Percentiles rank a stretch among this genome's conserved stretches.
These are phyloP conservation scores for Echinarachnius parma DNA, from an alignment of 53 echinoderm and acorn worm genomes.

Conservation along the genomic window DNA sequence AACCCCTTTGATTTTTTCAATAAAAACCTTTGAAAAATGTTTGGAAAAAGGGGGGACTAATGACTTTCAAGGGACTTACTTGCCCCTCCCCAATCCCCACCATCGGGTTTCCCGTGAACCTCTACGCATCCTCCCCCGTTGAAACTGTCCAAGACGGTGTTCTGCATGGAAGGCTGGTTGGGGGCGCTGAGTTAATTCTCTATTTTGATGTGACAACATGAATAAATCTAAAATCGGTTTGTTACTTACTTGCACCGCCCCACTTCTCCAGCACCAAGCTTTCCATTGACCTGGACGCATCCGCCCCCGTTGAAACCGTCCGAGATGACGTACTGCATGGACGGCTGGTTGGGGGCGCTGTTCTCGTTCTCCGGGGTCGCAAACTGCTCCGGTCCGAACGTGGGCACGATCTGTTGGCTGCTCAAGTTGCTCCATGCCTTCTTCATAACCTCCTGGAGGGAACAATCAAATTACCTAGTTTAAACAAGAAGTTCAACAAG, in stretches of 20 bases:
- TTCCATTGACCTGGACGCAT: conserved; percentile 63
- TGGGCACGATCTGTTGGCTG: conserved; percentile 77
- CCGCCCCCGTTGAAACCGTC: conserved; percentile 93
- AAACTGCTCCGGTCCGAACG: conserved; percentile 57
- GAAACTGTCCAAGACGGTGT: conserved; percentile 68
- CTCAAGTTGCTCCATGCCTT: conserved; percentile 90
- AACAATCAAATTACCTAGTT: too few species aligned
- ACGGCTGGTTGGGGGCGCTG: conserved; percentile 17
- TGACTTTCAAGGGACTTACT: too few species aligned
- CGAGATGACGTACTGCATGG: conserved; percentile 54
- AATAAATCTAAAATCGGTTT: neutral
- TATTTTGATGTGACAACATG: too few species aligned
- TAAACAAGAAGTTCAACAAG: too few species aligned
- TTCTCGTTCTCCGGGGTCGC: conserved; percentile 12
- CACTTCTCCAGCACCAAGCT: conserved; percentile 39
- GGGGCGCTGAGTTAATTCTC: conserved; percentile 3
- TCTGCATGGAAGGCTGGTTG: conserved; percentile 46
- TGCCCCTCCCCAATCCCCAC: conserved; percentile 1
- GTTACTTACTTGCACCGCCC: conserved; percentile 60
- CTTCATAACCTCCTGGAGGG: conserved; percentile 62
- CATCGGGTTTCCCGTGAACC: conserved; percentile 56
- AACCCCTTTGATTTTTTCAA: too few species aligned
- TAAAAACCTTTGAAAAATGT: too few species aligned
- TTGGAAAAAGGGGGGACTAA: too few species aligned
- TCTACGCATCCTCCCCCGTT: conserved; percentile 81